Base-by-base conservation (phyloP, 2,888 invertebrate genomes). In the Lepeophtheirus nordmannii region DNA sequence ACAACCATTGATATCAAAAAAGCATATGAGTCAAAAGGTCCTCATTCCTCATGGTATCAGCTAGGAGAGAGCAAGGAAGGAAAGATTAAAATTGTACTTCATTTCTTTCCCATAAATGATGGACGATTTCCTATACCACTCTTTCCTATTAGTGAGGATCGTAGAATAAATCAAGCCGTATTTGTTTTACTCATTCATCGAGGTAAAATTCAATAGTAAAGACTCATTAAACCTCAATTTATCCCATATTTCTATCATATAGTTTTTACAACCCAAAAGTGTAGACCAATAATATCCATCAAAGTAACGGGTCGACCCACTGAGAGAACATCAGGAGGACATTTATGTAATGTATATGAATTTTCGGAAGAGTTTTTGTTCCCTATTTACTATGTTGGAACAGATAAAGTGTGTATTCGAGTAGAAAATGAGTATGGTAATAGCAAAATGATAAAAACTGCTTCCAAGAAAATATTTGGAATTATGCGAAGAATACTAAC, bases 191-290 rank as follows among this genome's bases (percentile, higher is more conserved):
- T 46, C 14, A 17, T 46, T 14, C 53, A 46, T 8, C 53, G 53
- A 46, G 53, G 53, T 46, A 46, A 46, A 17, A 17, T 7, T 30
- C 30, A 30, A 30, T 30, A 7, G 7, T 30, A 30, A 30, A 30
- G 30, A 5, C 7, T 30, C 2, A 30, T 7, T 30, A 30, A 30
- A 30, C 30, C 7, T 30, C 30, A 30, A 30, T 30, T 7, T 30
- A 30, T 30, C 30, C 2, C n/a, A 5, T 30, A 30, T 30, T 30
- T 17, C 53, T 46, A 1, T 46, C 1, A n/a, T 3, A 17, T 46
- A 46, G 53, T 46, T n/a, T 46, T 46, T 46, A 46, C 53, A 14
- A 46, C n/a, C 53, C 53, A 46, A 17, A 46, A 46, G 17, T 46
- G 53, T 46, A 2, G 53, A 3, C 53, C 53, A 14, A 14, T 46